Evolutionary conservation across 2,797 vertebrate species (phyloP).

Genomic region (Sebastes trivittatus): DNA sequence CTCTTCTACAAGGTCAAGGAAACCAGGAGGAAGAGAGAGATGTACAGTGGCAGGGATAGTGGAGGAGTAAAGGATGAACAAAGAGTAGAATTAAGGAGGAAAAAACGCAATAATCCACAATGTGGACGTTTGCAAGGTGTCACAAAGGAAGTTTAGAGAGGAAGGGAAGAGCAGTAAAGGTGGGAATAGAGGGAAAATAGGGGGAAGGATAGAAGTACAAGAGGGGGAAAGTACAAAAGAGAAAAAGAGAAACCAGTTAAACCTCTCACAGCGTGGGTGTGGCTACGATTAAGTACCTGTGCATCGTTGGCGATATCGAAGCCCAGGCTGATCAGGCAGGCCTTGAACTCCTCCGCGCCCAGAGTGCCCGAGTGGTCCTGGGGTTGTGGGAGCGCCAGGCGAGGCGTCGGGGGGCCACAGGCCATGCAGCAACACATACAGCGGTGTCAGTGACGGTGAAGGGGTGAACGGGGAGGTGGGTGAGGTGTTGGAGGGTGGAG

Average conservation of each 20-base stretch:
- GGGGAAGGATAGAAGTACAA: constrained; percentile 24
- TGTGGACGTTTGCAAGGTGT: constrained; percentile 49
- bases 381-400: constrained; percentile 75
- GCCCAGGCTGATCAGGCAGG: constrained; percentile 99
- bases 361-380: constrained; percentile 99
- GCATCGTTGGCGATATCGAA: constrained; percentile 99
- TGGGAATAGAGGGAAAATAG: neutral
- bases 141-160: neutral
- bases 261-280: constrained; percentile 51
- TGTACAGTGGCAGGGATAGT: constrained; percentile 10
- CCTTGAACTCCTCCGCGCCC: constrained; percentile 99
- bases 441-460: constrained; percentile 63
- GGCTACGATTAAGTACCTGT: constrained; percentile 88
- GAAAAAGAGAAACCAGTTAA: constrained; percentile 76
- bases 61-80: constrained; percentile 59
- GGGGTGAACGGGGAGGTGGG: constrained; percentile 37
- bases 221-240: constrained; percentile 67
- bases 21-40: constrained; percentile 46
- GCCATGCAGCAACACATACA: constrained; percentile 84
- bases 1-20: constrained; percentile 92
- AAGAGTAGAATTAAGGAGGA: constrained; percentile 62
- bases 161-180: neutral
- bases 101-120: constrained; percentile 47
- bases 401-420: constrained; percentile 69
- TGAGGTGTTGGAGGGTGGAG: constrained; percentile 53